These are phyloP conservation scores for Cerceris rybyensis DNA, from an alignment of 2,888 invertebrate genomes.

Conservation along the genomic window DNA sequence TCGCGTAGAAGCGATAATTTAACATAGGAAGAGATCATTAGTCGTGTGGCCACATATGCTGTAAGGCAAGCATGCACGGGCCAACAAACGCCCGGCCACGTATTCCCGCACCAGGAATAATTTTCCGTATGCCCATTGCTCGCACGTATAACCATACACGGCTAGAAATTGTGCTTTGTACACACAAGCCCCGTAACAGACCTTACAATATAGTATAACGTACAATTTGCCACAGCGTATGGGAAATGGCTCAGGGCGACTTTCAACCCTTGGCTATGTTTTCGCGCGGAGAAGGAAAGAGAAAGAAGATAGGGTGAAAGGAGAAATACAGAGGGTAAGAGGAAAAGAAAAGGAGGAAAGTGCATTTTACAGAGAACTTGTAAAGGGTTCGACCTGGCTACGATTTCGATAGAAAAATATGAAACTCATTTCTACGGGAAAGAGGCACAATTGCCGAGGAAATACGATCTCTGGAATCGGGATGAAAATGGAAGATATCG, in stretches of 20 bases:
- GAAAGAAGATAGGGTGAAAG: background rate
- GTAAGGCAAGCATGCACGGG: conserved; percentile 11
- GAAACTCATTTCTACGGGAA: conserved; percentile 34
- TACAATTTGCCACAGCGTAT: conserved; percentile 49
- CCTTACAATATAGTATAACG: conserved; percentile 36
- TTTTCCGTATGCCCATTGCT: background rate
- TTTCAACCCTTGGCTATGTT: conserved; percentile 36
- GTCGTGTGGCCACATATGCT: conserved; percentile 32
- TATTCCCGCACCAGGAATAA: background rate
- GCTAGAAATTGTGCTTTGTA: conserved; percentile 40
- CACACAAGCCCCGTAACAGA: conserved; percentile 23
- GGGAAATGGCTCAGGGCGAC: conserved; percentile 54
- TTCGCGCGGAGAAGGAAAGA: conserved; percentile 3
- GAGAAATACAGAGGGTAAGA: background rate
- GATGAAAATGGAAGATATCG: conserved; percentile 28
- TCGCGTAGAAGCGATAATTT: conserved; percentile 24
- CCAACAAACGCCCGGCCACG: conserved; percentile 25
- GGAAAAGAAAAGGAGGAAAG: conserved; percentile 7
- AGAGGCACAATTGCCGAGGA: conserved; percentile 5
- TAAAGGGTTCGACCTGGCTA: conserved; percentile 17
- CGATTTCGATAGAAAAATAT: conserved; percentile 51
- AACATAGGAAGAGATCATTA: conserved; percentile 42
- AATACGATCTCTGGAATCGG: conserved; percentile 29
- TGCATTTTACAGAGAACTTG: conserved; percentile 23
- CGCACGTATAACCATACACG: background rate